phyloP scores from a whole-genome alignment of 2,888 invertebrate species.

The Cistogaster globosa region DNA sequence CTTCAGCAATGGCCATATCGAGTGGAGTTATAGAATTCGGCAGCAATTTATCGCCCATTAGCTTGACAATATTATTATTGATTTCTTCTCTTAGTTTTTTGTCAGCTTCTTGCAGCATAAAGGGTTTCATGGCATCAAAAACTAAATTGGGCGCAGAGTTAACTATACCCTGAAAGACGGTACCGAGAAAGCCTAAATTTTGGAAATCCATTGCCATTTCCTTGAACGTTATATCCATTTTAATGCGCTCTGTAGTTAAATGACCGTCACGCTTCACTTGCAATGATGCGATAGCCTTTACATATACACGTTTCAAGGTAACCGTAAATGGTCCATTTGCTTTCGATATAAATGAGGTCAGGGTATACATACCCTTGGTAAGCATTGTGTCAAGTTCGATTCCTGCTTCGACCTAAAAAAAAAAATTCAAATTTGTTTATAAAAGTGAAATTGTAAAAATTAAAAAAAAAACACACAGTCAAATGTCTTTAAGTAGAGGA shows the following conservation, averaged over 20 bases:
- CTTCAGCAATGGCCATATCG: constrained; percentile 91
- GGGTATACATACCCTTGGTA: constrained; percentile 89
- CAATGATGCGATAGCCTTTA: constrained; percentile 88
- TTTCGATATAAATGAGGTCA: constrained; percentile 88
- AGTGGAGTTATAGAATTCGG: constrained; percentile 94
- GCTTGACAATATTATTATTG: constrained; percentile 88
- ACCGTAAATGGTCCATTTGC: constrained; percentile 91
- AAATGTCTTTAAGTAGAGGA: too few relatives aligned
- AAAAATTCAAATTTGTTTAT: background rate
- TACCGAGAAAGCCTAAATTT: constrained; percentile 90
- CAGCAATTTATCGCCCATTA: constrained; percentile 88
- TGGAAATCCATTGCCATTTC: constrained; percentile 92
- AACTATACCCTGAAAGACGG: constrained; percentile 88
- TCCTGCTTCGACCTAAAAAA: constrained; percentile 87
- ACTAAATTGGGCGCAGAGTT: constrained; percentile 92
- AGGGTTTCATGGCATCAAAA: constrained; percentile 94
- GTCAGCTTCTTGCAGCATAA: constrained; percentile 90
- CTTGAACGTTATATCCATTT: constrained; percentile 90
- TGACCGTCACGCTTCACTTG: constrained; percentile 90
- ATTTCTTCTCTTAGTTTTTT: constrained; percentile 89
- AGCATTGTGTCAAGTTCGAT: constrained; percentile 88
- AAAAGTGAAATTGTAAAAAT: background rate
- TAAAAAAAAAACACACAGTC: too few relatives aligned
- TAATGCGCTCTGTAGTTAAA: constrained; percentile 90
- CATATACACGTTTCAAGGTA: constrained; percentile 87